A percentile compares a stretch with the other conserved stretches of the same genome.
phyloP scores from a whole-genome alignment of 2,888 invertebrate species.

The Papilio protenor region DNA sequence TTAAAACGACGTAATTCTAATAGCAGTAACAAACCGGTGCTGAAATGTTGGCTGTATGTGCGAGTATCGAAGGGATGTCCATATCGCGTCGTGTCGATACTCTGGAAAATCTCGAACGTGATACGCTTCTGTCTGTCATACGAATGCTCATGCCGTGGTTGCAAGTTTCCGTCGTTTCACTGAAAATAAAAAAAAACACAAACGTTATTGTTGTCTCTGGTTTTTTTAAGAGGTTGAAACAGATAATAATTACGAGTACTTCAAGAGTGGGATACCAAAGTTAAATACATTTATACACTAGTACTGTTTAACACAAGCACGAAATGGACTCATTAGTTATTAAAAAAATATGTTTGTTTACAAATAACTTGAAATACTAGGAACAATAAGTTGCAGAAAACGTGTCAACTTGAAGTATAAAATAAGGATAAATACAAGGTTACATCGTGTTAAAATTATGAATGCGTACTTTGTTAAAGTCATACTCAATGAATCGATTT shows the following conservation, averaged over 20 bases:
- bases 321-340: not conserved
- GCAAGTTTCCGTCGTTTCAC: conserved; percentile 63
- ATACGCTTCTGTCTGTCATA: conserved; percentile 73
- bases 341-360: not conserved
- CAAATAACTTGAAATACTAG: not conserved
- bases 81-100: conserved; percentile 75
- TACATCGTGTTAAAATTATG: conserved; percentile 16
- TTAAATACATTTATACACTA: not conserved
- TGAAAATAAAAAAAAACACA: conserved; percentile 44
- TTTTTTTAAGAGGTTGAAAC: not conserved
- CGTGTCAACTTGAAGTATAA: conserved; percentile 15
- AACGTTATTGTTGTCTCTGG: not conserved
- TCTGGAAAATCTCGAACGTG: conserved; percentile 73
- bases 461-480: not conserved
- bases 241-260: not conserved
- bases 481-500: not conserved
- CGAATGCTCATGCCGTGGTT: conserved; percentile 69
- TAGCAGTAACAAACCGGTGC: conserved; percentile 55
- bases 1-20: not conserved
- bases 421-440: conserved; percentile 21
- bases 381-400: conserved; percentile 14
- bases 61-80: conserved; percentile 78
- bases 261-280: not conserved
- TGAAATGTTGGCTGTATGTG: conserved; percentile 64
- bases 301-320: not conserved